A percentile compares a stretch with the other conserved stretches of the same genome.
phyloP scores from a whole-genome alignment of 1,140 invertebrate species.

The Portunus trituberculatus region DNA sequence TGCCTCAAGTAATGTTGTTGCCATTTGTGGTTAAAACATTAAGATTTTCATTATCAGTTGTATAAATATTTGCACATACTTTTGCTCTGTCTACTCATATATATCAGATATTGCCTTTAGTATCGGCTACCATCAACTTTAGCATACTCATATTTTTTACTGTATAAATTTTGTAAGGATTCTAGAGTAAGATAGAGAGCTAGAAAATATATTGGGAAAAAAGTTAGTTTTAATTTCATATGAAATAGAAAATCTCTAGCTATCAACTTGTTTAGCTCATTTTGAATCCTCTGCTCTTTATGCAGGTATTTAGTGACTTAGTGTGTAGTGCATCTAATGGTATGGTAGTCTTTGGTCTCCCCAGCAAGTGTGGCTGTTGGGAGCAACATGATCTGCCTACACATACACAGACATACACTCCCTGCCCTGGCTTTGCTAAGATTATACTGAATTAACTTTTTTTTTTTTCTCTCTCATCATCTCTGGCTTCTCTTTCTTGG shows the following conservation, averaged over 20 bases:
- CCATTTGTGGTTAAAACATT: too few relatives aligned
- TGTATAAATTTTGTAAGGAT: background rate
- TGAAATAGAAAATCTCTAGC: too few relatives aligned
- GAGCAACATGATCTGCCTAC: background rate
- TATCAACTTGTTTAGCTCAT: background rate
- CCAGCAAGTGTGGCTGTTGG: background rate
- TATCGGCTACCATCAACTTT: background rate
- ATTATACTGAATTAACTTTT: background rate
- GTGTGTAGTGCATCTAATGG: background rate
- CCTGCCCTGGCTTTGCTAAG: background rate
- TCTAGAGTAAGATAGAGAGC: background rate
- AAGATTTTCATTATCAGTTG: too few relatives aligned
- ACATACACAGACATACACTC: background rate
- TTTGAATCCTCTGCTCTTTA: background rate
- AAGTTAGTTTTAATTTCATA: background rate
- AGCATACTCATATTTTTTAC: too few relatives aligned
- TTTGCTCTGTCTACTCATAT: too few relatives aligned
- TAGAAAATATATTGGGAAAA: background rate
- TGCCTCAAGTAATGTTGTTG: too few relatives aligned
- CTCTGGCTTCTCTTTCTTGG: conserved; percentile 11
- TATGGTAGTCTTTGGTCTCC: background rate
- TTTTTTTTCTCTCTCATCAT: background rate
- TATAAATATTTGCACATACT: too few relatives aligned
- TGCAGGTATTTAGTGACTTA: background rate
- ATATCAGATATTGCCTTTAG: background rate